Percentiles rank a stretch among this genome's conserved stretches.
phyloP scores from a whole-genome alignment of 2,797 vertebrate genomes.

The Halcyon chelicuti region DNA sequence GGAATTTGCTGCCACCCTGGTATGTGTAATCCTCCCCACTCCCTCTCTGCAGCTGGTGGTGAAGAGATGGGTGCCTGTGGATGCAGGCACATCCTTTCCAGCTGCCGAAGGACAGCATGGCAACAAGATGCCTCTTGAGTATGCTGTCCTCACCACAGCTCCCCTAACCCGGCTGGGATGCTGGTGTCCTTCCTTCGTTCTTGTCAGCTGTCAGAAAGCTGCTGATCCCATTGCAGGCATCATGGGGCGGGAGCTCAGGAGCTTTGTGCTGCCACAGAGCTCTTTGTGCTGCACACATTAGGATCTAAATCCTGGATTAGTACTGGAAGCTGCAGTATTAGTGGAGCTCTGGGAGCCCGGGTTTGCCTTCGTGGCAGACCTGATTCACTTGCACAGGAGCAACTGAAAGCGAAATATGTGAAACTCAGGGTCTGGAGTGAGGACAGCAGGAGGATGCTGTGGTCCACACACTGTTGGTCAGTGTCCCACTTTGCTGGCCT shows the following conservation, averaged over 20 bases:
- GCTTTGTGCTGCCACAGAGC: constrained; percentile 45
- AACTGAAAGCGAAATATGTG: background rate
- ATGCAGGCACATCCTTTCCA: background rate
- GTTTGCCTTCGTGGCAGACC: constrained; percentile 13
- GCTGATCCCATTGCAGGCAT: constrained; percentile 36
- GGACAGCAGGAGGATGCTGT: background rate
- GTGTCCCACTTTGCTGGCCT: background rate
- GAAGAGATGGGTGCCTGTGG: background rate
- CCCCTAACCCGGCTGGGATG: background rate
- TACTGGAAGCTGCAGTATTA: constrained; percentile 49
- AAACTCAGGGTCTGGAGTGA: background rate
- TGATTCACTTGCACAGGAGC: background rate
- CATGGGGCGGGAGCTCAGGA: background rate
- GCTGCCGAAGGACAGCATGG: background rate
- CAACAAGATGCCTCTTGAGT: background rate
- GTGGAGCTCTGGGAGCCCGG: background rate
- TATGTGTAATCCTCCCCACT: rapidly evolving
- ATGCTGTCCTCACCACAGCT: background rate
- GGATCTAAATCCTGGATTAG: constrained; percentile 73
- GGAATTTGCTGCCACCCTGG: background rate
- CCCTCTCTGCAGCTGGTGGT: background rate
- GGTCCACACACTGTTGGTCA: rapidly evolving
- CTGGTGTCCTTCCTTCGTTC: constrained; percentile 55
- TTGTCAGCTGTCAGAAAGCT: constrained; percentile 39
- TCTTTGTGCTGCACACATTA: constrained; percentile 4